Percentiles rank a stretch among this genome's conserved stretches.
Evolutionary conservation across 2,113 vertebrate genomes (phyloP).

Genomic region (Dipodomys stephensi): DNA sequence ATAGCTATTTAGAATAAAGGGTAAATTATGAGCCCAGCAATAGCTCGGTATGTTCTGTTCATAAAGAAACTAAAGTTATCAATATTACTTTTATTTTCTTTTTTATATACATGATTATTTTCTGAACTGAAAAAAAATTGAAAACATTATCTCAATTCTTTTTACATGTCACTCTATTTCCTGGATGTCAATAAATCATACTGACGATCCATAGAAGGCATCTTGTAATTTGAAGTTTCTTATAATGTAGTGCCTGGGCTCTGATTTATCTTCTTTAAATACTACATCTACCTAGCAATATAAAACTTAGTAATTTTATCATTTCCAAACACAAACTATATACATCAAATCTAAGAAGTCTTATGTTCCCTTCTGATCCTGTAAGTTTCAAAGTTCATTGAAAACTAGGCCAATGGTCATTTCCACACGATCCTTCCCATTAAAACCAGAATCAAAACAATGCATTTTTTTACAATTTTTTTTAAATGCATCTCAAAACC

Average conservation of each 20-base stretch:
- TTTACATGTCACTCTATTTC: not conserved
- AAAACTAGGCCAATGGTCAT: not conserved
- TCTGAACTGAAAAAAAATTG: not conserved
- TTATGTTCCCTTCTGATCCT: not conserved
- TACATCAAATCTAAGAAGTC: not conserved
- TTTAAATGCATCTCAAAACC: not conserved
- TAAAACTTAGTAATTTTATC: conserved; percentile 1
- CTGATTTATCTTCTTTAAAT: not conserved
- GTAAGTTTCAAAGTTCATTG: not conserved
- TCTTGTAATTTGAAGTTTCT: not conserved
- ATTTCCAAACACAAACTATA: not conserved
- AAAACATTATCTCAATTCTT: not conserved
- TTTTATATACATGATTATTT: not conserved
- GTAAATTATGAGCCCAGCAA: not conserved
- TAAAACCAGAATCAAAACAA: not conserved
- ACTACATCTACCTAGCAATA: not conserved
- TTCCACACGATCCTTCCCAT: not conserved
- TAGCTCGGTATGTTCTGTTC: not conserved
- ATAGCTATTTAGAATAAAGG: not conserved
- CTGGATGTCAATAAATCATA: not conserved
- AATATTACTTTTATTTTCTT: not conserved
- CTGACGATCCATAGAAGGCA: not conserved
- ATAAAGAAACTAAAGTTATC: not conserved
- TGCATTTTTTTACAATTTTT: not conserved
- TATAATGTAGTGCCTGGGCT: not conserved